Percentiles rank a stretch among this genome's conserved stretches.
Conservation (phyloP, 2,113 vertebrate species). For the Xiphophorus maculatus region DNA sequence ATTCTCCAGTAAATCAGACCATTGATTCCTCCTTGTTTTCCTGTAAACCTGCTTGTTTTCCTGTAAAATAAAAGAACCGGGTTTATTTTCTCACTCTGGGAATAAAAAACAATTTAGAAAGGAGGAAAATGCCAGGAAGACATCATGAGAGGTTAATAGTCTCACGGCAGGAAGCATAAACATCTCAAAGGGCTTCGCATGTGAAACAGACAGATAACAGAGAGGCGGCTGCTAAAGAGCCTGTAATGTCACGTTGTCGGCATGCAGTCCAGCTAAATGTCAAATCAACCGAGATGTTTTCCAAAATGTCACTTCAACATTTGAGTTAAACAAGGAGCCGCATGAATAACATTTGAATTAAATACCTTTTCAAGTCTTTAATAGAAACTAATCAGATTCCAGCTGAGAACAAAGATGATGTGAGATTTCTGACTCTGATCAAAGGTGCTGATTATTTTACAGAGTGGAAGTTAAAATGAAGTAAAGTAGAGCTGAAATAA, state of each 20-base stretch:
- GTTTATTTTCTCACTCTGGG: background rate
- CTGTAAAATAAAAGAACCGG: background rate
- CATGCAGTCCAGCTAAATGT: background rate
- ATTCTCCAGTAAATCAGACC: background rate
- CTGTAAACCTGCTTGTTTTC: background rate
- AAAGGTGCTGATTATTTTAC: too few species aligned
- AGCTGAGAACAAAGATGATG: background rate
- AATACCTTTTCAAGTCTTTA: background rate
- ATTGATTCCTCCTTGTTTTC: background rate
- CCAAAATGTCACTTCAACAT: background rate
- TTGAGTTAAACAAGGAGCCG: background rate
- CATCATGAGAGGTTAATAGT: background rate
- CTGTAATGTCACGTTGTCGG: constrained; percentile 2
- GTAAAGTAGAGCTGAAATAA: background rate
- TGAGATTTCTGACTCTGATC: background rate
- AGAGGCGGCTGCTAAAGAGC: background rate
- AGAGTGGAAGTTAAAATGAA: background rate
- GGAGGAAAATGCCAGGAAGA: background rate
- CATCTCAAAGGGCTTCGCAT: background rate
- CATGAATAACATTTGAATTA: background rate
- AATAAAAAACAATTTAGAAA: background rate
- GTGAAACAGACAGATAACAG: background rate
- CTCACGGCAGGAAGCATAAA: background rate
- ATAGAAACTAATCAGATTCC: background rate
- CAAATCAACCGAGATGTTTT: background rate